phyloP scores from a whole-genome alignment of 2,797 vertebrate species.

The Clarias laeviceps region DNA sequence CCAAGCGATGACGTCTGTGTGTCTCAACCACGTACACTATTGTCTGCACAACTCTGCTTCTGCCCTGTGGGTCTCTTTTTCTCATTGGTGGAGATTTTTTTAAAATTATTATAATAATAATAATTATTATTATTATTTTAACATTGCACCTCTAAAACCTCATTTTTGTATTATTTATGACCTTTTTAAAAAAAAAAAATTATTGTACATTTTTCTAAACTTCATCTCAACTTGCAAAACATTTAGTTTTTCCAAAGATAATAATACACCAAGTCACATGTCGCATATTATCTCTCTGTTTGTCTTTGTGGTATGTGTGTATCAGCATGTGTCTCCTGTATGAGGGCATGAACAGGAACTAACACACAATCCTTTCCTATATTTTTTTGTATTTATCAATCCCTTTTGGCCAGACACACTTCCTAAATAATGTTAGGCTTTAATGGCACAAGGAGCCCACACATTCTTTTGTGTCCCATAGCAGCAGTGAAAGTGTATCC shows the following conservation, averaged over 20 bases:
- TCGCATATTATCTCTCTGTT: not conserved
- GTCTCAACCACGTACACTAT: constrained; percentile 46
- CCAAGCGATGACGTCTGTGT: constrained; percentile 44
- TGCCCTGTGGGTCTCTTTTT: constrained; percentile 45
- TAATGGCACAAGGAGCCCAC: not conserved
- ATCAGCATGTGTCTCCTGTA: constrained; percentile 2
- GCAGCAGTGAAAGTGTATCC: constrained; percentile 12
- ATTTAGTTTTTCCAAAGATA: constrained; percentile 39
- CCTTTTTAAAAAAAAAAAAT: not conserved
- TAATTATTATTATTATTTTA: not conserved
- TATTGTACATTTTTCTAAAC: not conserved
- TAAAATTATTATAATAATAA: not conserved
- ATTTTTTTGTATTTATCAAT: not conserved
- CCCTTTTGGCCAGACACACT: not conserved
- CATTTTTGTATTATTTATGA: constrained; percentile 44
- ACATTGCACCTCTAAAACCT: constrained; percentile 1
- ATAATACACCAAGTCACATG: constrained; percentile 32
- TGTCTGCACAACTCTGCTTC: constrained; percentile 50
- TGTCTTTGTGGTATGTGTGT: constrained; percentile 2
- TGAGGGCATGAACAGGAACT: constrained; percentile 2
- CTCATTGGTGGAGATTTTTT: constrained; percentile 30
- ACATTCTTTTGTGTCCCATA: not conserved
- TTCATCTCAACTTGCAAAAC: constrained; percentile 34
- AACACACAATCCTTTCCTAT: not conserved
- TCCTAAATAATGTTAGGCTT: not conserved